Percentiles rank a stretch among this genome's conserved stretches.
These are phyloP conservation scores for Drosophila borealis DNA, from an alignment of 2,888 invertebrate genomes.

Conservation along the genomic window DNA sequence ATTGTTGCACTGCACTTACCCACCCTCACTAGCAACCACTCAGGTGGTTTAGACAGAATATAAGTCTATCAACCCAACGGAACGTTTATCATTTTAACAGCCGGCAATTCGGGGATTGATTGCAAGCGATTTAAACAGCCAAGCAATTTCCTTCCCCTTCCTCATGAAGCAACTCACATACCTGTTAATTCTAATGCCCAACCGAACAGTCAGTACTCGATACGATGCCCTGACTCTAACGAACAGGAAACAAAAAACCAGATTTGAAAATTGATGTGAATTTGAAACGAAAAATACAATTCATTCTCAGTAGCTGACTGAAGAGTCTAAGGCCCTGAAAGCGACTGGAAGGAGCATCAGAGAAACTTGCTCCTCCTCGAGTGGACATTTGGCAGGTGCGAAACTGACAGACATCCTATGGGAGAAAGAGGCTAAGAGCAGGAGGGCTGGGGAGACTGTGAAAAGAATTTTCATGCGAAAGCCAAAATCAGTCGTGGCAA, in stretches of 20 bases:
- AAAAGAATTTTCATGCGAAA: conserved; percentile 35
- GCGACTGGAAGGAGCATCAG: conserved; percentile 12
- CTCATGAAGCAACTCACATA: conserved; percentile 21
- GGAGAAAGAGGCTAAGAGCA: not conserved
- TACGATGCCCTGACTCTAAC: conserved; percentile 2
- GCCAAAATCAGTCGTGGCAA: conserved; percentile 7
- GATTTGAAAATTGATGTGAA: conserved; percentile 54
- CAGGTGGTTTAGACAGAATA: conserved; percentile 31
- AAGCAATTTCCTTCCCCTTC: conserved; percentile 59
- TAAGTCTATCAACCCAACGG: conserved; percentile 35
- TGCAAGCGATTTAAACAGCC: conserved; percentile 60
- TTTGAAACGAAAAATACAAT: conserved; percentile 44
- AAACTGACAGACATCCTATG: conserved; percentile 5
- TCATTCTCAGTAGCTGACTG: conserved; percentile 36
- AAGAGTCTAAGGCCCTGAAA: conserved; percentile 11
- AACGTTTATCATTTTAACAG: conserved; percentile 74
- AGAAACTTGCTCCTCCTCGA: conserved; percentile 11
- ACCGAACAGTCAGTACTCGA: not conserved
- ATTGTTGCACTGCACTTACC: conserved; percentile 4
- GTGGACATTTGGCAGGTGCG: not conserved
- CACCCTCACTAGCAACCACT: not conserved
- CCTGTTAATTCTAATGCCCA: conserved; percentile 31
- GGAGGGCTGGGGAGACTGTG: not conserved
- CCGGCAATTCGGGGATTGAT: conserved; percentile 68
- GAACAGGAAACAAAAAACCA: conserved; percentile 25